These are phyloP conservation scores for Artemia franciscana DNA, from an alignment of 1,140 invertebrate species.

Conservation along the genomic window DNA sequence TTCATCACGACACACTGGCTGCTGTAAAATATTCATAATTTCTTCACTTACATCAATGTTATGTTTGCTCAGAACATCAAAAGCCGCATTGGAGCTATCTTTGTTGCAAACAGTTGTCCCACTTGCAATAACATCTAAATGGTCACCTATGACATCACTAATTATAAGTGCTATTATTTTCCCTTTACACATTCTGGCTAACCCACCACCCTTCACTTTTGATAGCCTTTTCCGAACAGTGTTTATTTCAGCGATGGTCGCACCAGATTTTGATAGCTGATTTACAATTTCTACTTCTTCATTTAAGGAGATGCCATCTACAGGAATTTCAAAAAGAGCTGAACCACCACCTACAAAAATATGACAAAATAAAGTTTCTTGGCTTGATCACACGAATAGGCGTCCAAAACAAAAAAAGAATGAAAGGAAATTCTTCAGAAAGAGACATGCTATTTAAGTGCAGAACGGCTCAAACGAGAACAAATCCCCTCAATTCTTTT, in stretches of 20 bases:
- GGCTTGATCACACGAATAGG: too few species aligned
- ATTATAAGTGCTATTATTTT: conserved; percentile 53
- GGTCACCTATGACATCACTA: conserved; percentile 78
- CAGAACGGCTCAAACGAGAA: too few species aligned
- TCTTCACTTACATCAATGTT: conserved; percentile 27
- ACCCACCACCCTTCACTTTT: conserved; percentile 65
- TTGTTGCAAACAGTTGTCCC: conserved; percentile 54
- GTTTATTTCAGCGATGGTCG: conserved; percentile 73
- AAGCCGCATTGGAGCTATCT: conserved; percentile 23
- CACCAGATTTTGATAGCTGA: conserved; percentile 45
- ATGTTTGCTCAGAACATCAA: conserved; percentile 41
- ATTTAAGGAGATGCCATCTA: conserved; percentile 37
- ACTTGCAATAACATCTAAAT: conserved; percentile 75
- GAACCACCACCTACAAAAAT: conserved; percentile 80
- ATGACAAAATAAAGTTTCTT: too few species aligned
- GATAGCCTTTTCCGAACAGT: conserved; percentile 62
- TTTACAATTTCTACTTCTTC: conserved; percentile 51
- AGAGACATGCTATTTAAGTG: too few species aligned
- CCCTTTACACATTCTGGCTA: conserved; percentile 42
- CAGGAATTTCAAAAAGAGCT: conserved; percentile 56
- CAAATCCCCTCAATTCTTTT: too few species aligned
- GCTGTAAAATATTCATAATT: conserved; percentile 10
- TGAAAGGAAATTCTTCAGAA: too few species aligned
- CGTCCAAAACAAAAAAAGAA: too few species aligned
- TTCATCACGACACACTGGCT: neutral